Conservation (phyloP, 2,113 vertebrate genomes). For the Macquaria australasica region DNA sequence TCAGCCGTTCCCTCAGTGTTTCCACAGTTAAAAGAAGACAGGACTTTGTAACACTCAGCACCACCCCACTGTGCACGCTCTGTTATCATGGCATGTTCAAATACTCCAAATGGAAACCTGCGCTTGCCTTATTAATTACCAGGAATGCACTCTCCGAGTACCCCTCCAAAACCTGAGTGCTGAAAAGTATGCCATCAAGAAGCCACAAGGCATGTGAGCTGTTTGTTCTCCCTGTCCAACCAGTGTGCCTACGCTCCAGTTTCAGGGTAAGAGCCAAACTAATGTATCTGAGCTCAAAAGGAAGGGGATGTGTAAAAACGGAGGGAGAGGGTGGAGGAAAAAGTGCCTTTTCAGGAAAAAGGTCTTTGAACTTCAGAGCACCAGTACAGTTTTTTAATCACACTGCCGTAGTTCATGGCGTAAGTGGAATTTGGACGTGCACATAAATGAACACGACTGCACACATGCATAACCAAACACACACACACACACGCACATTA, state of each 20-base stretch:
- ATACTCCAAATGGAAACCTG: slow-evolving; percentile 67
- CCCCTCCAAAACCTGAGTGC: slow-evolving; percentile 59
- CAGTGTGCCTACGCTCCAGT: slow-evolving; percentile 49
- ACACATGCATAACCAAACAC: slow-evolving; percentile 5
- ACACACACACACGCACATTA: background rate
- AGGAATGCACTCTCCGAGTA: slow-evolving; percentile 62
- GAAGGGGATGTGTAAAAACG: slow-evolving; percentile 73
- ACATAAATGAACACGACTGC: slow-evolving; percentile 1
- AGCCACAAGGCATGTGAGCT: slow-evolving; percentile 69
- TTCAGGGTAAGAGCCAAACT: slow-evolving; percentile 66
- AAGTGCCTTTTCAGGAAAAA: slow-evolving; percentile 55
- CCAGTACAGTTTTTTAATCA: slow-evolving; percentile 34
- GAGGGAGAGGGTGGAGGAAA: slow-evolving; percentile 50
- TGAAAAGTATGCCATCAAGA: slow-evolving; percentile 70
- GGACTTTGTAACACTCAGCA: slow-evolving; percentile 46
- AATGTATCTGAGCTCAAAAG: slow-evolving; percentile 62
- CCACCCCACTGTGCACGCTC: slow-evolving; percentile 42
- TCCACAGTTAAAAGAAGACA: slow-evolving; percentile 60
- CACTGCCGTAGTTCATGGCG: slow-evolving; percentile 30
- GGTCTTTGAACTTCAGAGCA: slow-evolving; percentile 58
- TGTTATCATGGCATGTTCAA: slow-evolving; percentile 54
- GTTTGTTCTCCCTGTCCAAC: slow-evolving; percentile 63
- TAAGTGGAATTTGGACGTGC: slow-evolving; percentile 40
- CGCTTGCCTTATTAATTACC: slow-evolving; percentile 70
- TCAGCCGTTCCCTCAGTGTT: slow-evolving; percentile 20